A percentile compares a stretch with the other conserved stretches of the same genome.
Conservation (phyloP, 2,888 invertebrate genomes). For the Eristalinus sepulchralis region DNA sequence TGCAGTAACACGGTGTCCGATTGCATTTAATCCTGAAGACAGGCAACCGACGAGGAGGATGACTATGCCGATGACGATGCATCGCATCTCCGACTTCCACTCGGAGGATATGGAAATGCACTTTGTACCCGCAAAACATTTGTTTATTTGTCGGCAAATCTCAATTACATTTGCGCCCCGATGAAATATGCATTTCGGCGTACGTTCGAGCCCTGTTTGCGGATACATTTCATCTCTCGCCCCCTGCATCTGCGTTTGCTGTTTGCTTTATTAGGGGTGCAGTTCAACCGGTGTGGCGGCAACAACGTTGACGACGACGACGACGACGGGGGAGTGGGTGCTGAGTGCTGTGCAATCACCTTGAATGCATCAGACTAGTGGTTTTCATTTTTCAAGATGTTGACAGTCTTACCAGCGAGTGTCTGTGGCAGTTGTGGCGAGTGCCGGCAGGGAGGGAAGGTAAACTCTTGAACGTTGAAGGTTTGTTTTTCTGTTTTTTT, state of each 20-base stretch:
- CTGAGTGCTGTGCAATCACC: constrained; percentile 2
- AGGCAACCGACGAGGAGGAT: too few relatives aligned
- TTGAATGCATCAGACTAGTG: constrained; percentile 5
- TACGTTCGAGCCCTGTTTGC: constrained; percentile 70
- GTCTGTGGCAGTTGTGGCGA: neutral
- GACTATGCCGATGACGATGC: neutral
- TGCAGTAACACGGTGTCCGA: constrained; percentile 53
- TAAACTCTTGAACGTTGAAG: constrained; percentile 46
- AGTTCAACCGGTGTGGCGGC: neutral
- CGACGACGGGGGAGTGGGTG: neutral
- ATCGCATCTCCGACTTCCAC: neutral
- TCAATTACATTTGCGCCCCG: constrained; percentile 72
- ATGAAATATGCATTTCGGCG: constrained; percentile 72
- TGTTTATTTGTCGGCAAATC: constrained; percentile 53
- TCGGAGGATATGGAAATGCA: constrained; percentile 27
- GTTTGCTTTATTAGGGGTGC: constrained; percentile 67
- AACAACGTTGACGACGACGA: neutral
- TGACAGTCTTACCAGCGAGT: constrained; percentile 28
- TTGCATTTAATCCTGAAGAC: constrained; percentile 68
- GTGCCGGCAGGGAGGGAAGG: neutral
- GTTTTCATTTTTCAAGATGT: constrained; percentile 62
- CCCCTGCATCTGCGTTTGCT: constrained; percentile 31
- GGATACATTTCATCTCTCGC: constrained; percentile 70
- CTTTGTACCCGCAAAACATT: constrained; percentile 67
- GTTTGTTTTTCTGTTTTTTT: constrained; percentile 25